Base-by-base conservation (phyloP, 2,797 vertebrate genomes). In the Hylomyscus alleni region DNA sequence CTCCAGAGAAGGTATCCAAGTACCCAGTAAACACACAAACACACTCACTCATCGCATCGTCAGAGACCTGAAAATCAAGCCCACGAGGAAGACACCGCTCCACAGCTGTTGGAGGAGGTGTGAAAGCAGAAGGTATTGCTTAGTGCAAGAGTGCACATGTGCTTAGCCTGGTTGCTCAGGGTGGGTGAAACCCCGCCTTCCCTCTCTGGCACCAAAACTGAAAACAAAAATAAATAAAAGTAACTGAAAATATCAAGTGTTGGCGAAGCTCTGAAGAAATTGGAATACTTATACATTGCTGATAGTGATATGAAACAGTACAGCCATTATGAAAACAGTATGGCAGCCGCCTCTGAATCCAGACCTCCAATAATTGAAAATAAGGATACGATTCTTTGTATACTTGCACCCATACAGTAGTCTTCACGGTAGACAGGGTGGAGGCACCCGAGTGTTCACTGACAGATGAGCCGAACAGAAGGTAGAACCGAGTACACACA, bases 31-130 rank as follows among this genome's bases (percentile, higher is more conserved):
- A 26, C 37, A 88, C 31, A 44, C 3, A 40, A 31, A 60, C 80
- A 67, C 17, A 29, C 24, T 94, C n/a, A 86, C 44, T 44, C 47
- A 22, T 54, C 44, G 44, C 44, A 44, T 91, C 75, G 20, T 15
- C 58, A 89, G 60, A 87, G 65, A 93, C 82, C 84, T 44, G n/a
- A 31, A 62, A 76, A 86, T 34, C 86, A 62, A 89, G 77, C n/a
- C 11, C 67, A 24, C 52, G 80, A 6, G 34, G 67, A 91, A 91
- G 69, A 37, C 40, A 47, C 62, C 20, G 26, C 17, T 44, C 56
- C 11, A 50, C 3, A 20, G 12, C 69, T 58, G 31, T 50, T 24
- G n/a, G n/a, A 19, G 31, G 6, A 29, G 14, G 34, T 9, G 9
- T 37, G 50, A 40, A 54, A 52, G 67, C 1, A 3, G 19, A 31